Evolutionary conservation across 2,113 vertebrate species (phyloP).

Genomic region (Gobio gobio): DNA sequence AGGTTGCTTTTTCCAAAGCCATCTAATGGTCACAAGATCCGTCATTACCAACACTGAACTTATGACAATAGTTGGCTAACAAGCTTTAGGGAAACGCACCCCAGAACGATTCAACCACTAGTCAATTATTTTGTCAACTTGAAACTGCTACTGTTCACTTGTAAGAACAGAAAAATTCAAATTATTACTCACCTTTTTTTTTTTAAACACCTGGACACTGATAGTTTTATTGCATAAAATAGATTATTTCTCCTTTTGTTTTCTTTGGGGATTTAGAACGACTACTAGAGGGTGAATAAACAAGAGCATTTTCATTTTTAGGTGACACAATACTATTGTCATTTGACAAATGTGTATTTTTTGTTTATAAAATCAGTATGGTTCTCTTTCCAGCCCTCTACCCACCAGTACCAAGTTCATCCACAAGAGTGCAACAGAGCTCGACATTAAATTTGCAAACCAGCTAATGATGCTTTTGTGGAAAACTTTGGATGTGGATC

Average conservation of each 20-base stretch:
- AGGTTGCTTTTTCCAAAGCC: no score
- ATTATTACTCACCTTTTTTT: background rate
- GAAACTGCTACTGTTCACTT: background rate
- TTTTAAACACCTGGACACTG: background rate
- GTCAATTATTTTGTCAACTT: background rate
- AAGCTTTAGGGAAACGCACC: no score
- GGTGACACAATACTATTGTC: background rate
- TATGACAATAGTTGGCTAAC: no score
- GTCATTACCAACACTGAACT: no score
- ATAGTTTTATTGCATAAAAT: background rate
- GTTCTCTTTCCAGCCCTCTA: background rate
- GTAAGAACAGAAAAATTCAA: background rate
- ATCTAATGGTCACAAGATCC: no score
- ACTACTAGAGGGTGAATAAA: constrained; percentile 1
- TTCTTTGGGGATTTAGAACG: background rate
- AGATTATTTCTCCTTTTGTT: background rate
- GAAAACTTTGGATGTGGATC: background rate
- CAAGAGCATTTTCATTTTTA: background rate
- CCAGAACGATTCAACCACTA: background rate
- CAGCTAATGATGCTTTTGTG: background rate
- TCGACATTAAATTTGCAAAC: background rate
- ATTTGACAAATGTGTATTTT: background rate
- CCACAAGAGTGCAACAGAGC: constrained; percentile 62
- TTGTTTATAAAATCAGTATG: background rate
- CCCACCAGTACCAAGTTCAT: background rate